Conservation (phyloP, 2,888 invertebrate genomes). For the Drosophila koepferae region DNA sequence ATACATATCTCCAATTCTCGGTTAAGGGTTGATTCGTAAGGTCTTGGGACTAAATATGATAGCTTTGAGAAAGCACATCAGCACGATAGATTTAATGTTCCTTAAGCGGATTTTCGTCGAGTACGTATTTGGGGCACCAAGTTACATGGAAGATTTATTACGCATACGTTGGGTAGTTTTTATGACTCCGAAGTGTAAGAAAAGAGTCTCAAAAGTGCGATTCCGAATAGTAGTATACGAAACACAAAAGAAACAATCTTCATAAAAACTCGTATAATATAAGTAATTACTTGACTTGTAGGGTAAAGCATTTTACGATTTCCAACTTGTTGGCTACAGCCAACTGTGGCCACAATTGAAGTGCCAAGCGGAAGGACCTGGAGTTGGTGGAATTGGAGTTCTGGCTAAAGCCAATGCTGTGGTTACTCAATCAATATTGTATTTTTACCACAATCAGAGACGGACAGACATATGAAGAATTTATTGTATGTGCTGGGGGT, state of each 20-base stretch:
- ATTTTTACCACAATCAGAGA: conserved; percentile 50
- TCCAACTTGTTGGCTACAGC: conserved; percentile 61
- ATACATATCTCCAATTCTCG: background rate
- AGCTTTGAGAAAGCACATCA: background rate
- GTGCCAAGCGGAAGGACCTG: background rate
- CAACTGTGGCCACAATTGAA: conserved; percentile 14
- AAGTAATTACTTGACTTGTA: conserved; percentile 50
- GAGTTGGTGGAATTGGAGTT: background rate
- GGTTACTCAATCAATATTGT: conserved; percentile 77
- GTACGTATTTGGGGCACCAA: conserved; percentile 1
- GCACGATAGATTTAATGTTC: background rate
- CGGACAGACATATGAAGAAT: conserved; percentile 50
- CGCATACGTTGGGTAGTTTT: conserved; percentile 19
- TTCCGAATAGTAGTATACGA: conserved; percentile 42
- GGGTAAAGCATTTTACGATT: conserved; percentile 49
- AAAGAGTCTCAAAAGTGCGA: conserved; percentile 57
- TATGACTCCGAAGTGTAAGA: conserved; percentile 50
- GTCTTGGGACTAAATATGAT: background rate
- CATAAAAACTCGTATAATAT: conserved; percentile 64
- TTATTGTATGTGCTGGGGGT: conserved; percentile 55
- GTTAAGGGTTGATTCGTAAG: background rate
- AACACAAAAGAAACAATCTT: conserved; percentile 60
- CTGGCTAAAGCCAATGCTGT: conserved; percentile 50
- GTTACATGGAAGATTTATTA: conserved; percentile 37
- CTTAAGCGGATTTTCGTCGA: conserved; percentile 6